These are phyloP conservation scores for Augochlorella aurata DNA, from an alignment of 2,888 invertebrate species.

Conservation along the genomic window DNA sequence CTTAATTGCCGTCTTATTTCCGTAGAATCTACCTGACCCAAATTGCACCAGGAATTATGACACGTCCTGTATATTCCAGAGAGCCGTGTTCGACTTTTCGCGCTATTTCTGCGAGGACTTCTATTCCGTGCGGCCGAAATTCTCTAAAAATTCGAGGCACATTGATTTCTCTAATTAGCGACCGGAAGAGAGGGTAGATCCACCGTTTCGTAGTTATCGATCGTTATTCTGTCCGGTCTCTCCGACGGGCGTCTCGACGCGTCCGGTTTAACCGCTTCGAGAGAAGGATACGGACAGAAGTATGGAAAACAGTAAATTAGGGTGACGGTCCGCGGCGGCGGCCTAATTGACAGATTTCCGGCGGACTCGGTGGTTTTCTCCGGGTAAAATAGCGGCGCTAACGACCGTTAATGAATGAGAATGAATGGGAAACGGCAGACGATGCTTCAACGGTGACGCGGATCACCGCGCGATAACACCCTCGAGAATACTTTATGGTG, in stretches of 20 bases:
- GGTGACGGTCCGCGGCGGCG: background rate
- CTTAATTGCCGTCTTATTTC: too few species aligned
- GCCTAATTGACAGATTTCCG: conserved; percentile 48
- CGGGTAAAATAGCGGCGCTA: conserved; percentile 55
- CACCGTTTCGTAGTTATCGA: too few species aligned
- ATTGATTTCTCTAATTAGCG: too few species aligned
- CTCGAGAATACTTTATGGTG: conserved; percentile 58
- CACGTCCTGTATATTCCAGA: too few species aligned
- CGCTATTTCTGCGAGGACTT: too few species aligned
- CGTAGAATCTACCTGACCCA: too few species aligned
- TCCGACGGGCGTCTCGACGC: background rate
- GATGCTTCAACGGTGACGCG: conserved; percentile 61
- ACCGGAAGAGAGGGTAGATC: too few species aligned
- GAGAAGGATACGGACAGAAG: background rate
- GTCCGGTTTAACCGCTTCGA: background rate
- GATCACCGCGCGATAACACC: conserved; percentile 61
- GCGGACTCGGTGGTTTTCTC: conserved; percentile 39
- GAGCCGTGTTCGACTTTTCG: too few species aligned
- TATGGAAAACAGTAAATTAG: conserved; percentile 6
- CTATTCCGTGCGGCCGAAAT: too few species aligned
- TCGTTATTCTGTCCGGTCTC: background rate
- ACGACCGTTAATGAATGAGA: conserved; percentile 68
- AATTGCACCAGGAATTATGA: too few species aligned
- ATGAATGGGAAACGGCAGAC: conserved; percentile 57
- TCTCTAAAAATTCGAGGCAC: too few species aligned